phyloP scores from a whole-genome alignment of 1,140 invertebrate species.

The Euborellia annulipes region DNA sequence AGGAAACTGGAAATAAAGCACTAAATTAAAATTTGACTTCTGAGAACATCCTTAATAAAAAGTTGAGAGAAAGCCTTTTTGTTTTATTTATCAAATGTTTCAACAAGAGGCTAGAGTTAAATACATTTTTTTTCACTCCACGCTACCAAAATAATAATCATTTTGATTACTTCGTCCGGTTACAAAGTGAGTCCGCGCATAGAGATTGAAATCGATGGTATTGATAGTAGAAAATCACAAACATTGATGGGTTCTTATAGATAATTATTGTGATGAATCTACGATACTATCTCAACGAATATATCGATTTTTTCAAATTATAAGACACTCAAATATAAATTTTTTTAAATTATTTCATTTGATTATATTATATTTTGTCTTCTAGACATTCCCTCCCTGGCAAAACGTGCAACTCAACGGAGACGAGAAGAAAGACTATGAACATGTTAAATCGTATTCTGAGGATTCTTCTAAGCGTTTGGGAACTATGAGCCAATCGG shows the following conservation, averaged over 20 bases:
- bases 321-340: not conserved
- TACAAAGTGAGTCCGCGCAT: too few species aligned
- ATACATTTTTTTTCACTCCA: too few species aligned
- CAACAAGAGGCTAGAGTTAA: too few species aligned
- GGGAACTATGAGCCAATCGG: constrained; percentile 70
- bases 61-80: too few species aligned
- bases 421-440: constrained; percentile 47
- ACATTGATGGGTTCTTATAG: not conserved
- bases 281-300: not conserved
- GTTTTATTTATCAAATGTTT: too few species aligned
- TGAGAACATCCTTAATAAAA: too few species aligned
- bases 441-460: constrained; percentile 46
- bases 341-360: constrained; percentile 2
- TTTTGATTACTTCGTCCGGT: too few species aligned
- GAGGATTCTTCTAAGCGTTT: constrained; percentile 33
- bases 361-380: constrained; percentile 10
- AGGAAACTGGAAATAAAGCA: too few species aligned
- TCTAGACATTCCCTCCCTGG: constrained; percentile 47
- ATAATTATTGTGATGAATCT: not conserved
- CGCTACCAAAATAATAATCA: too few species aligned
- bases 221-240: not conserved
- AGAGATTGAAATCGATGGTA: not conserved
- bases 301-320: not conserved
- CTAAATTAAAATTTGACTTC: too few species aligned
- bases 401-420: constrained; percentile 37